These are phyloP conservation scores for Anthopleura sola DNA, from an alignment of 64 coral and sea anemone genomes.

Conservation along the genomic window DNA sequence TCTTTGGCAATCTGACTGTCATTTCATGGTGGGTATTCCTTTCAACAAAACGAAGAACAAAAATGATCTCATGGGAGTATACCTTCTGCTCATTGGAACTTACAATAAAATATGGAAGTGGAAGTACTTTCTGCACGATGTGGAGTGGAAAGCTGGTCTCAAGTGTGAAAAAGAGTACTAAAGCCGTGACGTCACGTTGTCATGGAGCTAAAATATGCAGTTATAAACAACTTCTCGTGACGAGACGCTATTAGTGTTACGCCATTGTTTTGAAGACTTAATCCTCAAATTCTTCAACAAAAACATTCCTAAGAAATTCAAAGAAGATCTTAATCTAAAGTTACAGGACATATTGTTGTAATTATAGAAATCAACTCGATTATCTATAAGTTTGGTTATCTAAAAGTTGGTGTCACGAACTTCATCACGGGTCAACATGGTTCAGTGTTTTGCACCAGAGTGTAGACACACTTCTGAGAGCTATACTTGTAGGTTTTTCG, in stretches of 20 bases:
- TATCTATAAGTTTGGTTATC: background rate
- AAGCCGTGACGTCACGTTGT: background rate
- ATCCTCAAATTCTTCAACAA: background rate
- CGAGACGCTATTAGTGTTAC: background rate
- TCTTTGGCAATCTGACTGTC: too few species aligned
- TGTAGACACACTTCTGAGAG: background rate
- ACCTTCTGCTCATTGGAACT: too few species aligned
- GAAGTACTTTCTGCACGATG: too few species aligned
- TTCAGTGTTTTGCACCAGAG: background rate
- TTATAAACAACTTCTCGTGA: background rate
- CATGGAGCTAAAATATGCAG: background rate
- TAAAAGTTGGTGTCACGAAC: background rate
- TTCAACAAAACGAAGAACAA: too few species aligned
- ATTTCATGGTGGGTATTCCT: too few species aligned
- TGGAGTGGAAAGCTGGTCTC: too few species aligned
- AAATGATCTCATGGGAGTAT: too few species aligned
- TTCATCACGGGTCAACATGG: background rate
- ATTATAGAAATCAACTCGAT: background rate
- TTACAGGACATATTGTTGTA: background rate
- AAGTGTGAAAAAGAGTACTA: background rate
- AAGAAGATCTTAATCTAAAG: background rate
- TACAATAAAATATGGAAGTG: too few species aligned
- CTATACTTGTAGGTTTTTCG: background rate
- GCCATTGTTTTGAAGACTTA: background rate
- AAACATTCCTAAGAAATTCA: background rate